Evolutionary conservation across 53 echinoderm and acorn worm genomes (phyloP).

Genomic region (Arbacia lixula): DNA sequence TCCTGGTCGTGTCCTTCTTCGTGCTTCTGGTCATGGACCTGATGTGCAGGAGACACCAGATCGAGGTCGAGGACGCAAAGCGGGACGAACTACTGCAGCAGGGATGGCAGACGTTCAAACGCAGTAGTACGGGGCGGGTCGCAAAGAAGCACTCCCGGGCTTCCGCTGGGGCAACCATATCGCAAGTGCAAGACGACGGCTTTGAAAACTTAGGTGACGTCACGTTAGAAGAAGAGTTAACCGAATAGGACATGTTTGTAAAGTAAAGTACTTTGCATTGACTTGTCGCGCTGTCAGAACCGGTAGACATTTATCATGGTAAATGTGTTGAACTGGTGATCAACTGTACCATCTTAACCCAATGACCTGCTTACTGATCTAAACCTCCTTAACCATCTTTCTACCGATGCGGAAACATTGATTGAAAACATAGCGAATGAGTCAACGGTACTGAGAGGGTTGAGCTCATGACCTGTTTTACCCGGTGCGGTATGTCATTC

Average conservation of each 20-base stretch:
- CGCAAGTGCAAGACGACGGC: neutral
- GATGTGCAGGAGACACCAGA: conserved; percentile 40
- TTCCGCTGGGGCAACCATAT: neutral
- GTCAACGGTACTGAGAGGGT: no score
- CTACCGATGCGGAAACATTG: no score
- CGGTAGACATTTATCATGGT: no score
- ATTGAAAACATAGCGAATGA: no score
- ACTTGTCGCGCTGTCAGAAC: no score
- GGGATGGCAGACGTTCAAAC: conserved; percentile 51
- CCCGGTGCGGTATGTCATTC: no score
- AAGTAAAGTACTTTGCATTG: no score
- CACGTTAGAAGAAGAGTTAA: conserved; percentile 42
- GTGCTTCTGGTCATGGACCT: conserved; percentile 28
- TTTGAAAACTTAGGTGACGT: conserved; percentile 37
- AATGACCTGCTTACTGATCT: no score
- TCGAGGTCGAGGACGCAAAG: conserved; percentile 55
- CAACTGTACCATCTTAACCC: no score
- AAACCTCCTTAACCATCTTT: no score
- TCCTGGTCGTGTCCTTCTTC: conserved; percentile 47
- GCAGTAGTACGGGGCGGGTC: conserved; percentile 31
- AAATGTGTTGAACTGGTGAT: no score
- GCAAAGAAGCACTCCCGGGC: conserved; percentile 9
- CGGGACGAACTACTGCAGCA: conserved; percentile 39
- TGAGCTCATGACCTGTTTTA: no score
- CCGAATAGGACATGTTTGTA: conserved; percentile 3